Base-by-base conservation (phyloP, 53 echinoderm and acorn worm species). In the Antedon mediterranea region DNA sequence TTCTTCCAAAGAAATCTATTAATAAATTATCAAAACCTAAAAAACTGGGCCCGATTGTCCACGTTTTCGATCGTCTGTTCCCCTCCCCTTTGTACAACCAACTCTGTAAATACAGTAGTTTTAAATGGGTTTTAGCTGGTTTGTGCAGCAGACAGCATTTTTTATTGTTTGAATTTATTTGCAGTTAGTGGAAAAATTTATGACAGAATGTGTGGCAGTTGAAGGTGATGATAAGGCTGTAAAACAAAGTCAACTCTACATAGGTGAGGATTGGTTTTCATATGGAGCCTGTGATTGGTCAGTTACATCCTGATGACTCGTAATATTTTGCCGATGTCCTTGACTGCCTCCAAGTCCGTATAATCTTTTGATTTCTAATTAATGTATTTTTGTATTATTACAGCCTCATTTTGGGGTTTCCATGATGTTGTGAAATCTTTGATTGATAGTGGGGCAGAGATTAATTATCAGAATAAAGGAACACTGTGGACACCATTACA, bases 381-480 rank as follows among this genome's bases (percentile, higher is more conserved):
- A n/a, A n/a, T 41, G 4, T 13, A 41, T 13, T 7, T 11, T 32
- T 32, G 23, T 34, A 23, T 31, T 42, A 34, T 71, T 78, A 4
- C 83, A 98, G 98, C 98, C 72, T 82, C 98, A 0, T 98, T 98
- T 81, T 98, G 98, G 98, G 98, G 98, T n/a, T 98, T 98, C 77
- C 88, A 88, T 81, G 91, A 98, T 80, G 92, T 98, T 3, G 90
- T 98, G 75, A 93, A 93, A 42, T 71, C 90, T 3, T 43, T 98
- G 30, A 23, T 86, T 28, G 84, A 82, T 33, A 78, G 74, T 23
- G 92, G 92, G 41, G 87, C 88, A 13, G 86, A 93, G 70, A 71
- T 93, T 28, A 93, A 93, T 29, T 81, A 84, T 71, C 98, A 93
- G 78, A 98, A 98, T 72, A 84, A 83, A 32, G 88, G 78, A 73